Base-by-base conservation (phyloP, 1,140 invertebrate species). In the Sycophaga agraensis region DNA sequence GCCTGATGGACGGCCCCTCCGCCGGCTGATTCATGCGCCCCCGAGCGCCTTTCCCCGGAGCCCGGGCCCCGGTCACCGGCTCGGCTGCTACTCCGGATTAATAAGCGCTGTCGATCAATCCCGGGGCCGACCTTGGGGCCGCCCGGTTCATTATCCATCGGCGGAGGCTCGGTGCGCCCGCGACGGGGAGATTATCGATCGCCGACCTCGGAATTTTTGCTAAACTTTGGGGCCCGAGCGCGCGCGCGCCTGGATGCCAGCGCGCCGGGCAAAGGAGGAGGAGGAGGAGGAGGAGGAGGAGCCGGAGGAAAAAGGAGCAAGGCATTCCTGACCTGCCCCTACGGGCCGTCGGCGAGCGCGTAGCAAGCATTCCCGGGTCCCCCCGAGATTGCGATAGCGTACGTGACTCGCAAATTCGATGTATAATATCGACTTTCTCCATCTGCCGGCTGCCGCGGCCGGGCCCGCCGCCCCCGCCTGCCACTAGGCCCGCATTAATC, bases 331-430 rank as follows among this genome's bases (percentile, higher is more conserved):
- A 59, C 39, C 58, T 16, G 49, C 43, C 49, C 39, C 37, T 43
- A 17, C 37, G n/a, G 37, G 5, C 8, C 11, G 14, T 4, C 11
- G 42, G 46, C 14, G 48, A 34, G 31, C 55, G 55, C 54, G 59
- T 55, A 59, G 34, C 59, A 31, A 55, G 50, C 59, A 62, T 66
- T 59, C 22, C 43, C 24, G 51, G 59, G 7, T 34, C 51, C 55
- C 37, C 50, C 49, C 45, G 50, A 63, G 60, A 66, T 63, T 63
- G 50, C 49, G 40, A 66, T 55, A 40, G 50, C 40, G 24, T 56
- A 59, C 60, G 56, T 66, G 64, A 66, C 59, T 59, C 49, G 56
- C 64, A 66, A 66, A 62, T 58, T 66, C 59, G 59, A 59, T 55
- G 54, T 42, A 49, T 57, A 57, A 63, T 63, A 53, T 57, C 51